Evolutionary conservation across 2,113 vertebrate genomes (phyloP), one percentile per base, ranked within the genome.

Genomic region (Crotophaga sulcirostris): DNA sequence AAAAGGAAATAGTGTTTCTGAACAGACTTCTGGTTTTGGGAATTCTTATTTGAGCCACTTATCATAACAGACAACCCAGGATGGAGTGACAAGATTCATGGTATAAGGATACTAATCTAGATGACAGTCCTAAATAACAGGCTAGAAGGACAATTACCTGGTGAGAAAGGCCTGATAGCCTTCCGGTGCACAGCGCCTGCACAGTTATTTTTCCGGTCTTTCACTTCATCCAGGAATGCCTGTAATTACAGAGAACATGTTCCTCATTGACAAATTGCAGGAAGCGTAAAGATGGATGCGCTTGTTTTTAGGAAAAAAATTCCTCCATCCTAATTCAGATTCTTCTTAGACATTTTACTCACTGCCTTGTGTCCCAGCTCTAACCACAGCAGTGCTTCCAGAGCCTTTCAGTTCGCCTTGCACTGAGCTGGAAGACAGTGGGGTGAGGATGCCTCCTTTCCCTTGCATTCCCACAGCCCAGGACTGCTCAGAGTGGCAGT

Each of bases 251-350:
- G 91, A 83, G 36, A 52, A 16, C 63, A 24, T 38, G 40, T 49
- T 89, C 89, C 33, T 85, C 64, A 25, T 6, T 94, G 93, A 92
- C 95, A 93, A 91, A 84, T 81, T 89, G 74, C 75, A 94, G 95
- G 93, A 94, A 95, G 68, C 4, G 0, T 63, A 6, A 89, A 94
- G 85, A 93, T 92, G 0, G 45, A 96, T 95, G 90, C 80, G 47
- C 26, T 87, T 87, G 31, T 67, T 75, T 78, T 56, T 34, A 59
- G 69, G 42, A 29, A 69, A 62, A 78, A 51, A 47, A 0, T 38
- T 44, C 47, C 63, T 56, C 56, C 52, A 18, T 90, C 40, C 45
- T 67, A n/a, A 28, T 70, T 70, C 51, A 67, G 60, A 42, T 74
- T 91, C 54, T 90, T 88, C 55, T 59, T 19, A 26, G 49, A 28